Base-by-base conservation (phyloP, 2,888 invertebrate species). In the Scaptomyza cyrtandrae region DNA sequence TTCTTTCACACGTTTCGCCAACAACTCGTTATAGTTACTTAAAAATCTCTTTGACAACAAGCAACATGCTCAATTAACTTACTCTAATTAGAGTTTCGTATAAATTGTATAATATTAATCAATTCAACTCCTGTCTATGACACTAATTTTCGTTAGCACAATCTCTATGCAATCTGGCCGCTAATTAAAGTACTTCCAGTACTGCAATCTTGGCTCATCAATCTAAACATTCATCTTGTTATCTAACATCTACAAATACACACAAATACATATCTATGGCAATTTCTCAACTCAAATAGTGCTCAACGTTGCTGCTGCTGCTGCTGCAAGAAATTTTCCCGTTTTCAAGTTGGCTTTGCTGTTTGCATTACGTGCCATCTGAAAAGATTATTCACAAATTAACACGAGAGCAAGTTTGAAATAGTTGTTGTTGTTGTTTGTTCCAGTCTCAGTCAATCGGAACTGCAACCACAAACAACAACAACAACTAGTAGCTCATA, bases 351-450 rank as follows among this genome's bases (percentile, higher is more conserved):
- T 33, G 35, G 29, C 58, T 43, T 61, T 66, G 19, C 71, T 71
- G 71, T 71, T 68, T 75, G 75, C 79, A 65, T 71, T 71, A 87
- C 81, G 83, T 86, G 83, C 73, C 50, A 60, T 46, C 46, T 57
- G 56, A 68, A 67, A 50, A 72, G 76, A 88, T 88, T 88, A 82
- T 88, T 88, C 83, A 88, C 83, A 88, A 82, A 86, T 83, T 83
- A 83, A 82, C 81, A 82, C 86, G 59, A 69, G 49, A 35, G 41
- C 39, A 62, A 59, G 41, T 46, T 43, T 41, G 55, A 55, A 69
- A 45, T 43, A 39, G 39, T 39, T 37, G n/a, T n/a, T 37, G n/a
- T n/a, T 37, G 39, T 39, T n/a, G 29, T 24, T 62, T 37, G 39
- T 14, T 57, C 35, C 44, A 66, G 52, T 71, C 43, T 33, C 71